Conservation (phyloP, 2,888 invertebrate species). For the Acanthopleura granulata region DNA sequence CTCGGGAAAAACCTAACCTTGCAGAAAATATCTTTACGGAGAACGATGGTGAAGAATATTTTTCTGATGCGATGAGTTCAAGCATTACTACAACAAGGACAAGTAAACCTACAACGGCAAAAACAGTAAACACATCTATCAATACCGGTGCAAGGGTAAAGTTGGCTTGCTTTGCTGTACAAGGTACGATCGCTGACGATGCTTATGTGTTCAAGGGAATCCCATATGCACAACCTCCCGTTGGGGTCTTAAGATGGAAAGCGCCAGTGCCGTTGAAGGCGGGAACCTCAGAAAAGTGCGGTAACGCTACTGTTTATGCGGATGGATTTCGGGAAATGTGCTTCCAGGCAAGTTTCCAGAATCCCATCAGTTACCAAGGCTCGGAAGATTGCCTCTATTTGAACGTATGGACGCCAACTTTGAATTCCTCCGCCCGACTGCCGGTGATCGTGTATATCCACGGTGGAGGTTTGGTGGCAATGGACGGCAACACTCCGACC, state of each 20-base stretch:
- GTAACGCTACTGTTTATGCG: constrained; percentile 34
- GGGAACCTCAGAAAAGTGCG: constrained; percentile 27
- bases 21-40: too few relatives aligned
- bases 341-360: constrained; percentile 31
- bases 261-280: constrained; percentile 28
- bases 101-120: too few relatives aligned
- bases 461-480: background rate
- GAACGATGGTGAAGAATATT: too few relatives aligned
- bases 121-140: background rate
- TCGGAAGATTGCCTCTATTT: constrained; percentile 60
- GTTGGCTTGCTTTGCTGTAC: constrained; percentile 25
- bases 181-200: constrained; percentile 33
- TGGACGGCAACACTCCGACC: background rate
- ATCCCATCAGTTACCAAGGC: constrained; percentile 27
- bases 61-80: too few relatives aligned
- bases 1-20: too few relatives aligned
- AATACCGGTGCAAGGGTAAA: background rate
- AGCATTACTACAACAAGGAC: too few relatives aligned
- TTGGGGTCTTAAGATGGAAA: constrained; percentile 40
- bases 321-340: constrained; percentile 36
- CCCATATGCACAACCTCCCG: constrained; percentile 46
- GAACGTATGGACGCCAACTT: constrained; percentile 26
- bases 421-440: background rate
- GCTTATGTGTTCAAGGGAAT: constrained; percentile 43
- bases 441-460: background rate